Evolutionary conservation across 2,888 invertebrate species (phyloP).

Genomic region (Melipona beecheii): DNA sequence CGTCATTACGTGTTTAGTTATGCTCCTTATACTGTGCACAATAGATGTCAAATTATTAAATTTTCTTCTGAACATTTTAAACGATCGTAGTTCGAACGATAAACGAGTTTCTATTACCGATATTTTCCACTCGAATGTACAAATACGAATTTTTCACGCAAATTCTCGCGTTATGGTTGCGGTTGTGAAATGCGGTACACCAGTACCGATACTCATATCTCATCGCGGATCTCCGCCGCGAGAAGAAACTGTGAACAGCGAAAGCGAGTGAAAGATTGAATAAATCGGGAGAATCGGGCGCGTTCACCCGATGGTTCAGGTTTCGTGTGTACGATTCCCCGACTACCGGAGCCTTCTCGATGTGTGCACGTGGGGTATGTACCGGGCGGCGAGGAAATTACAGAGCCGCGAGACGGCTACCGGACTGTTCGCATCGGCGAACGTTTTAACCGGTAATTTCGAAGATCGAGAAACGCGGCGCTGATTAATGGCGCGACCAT

Average conservation of each 20-base stretch:
- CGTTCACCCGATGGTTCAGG: conserved; percentile 8
- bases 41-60: no score
- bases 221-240: background rate
- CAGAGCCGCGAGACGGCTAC: conserved; percentile 73
- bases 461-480: conserved; percentile 74
- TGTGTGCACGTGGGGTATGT: conserved; percentile 63
- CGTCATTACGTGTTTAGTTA: no score
- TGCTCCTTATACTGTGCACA: no score
- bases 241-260: background rate
- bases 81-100: no score
- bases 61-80: no score
- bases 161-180: background rate
- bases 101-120: no score
- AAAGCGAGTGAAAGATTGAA: background rate
- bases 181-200: no score
- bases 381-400: conserved; percentile 80
- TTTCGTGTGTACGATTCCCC: conserved; percentile 17
- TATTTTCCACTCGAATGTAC: no score
- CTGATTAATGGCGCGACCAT: conserved; percentile 77
- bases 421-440: conserved; percentile 58
- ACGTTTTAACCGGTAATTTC: conserved; percentile 75
- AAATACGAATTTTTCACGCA: no score
- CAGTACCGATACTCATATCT: background rate
- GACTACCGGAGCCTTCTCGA: conserved; percentile 37
- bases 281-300: background rate